phyloP scores from a whole-genome alignment of 1,140 invertebrate genomes.

The Ceratina calcarata region DNA sequence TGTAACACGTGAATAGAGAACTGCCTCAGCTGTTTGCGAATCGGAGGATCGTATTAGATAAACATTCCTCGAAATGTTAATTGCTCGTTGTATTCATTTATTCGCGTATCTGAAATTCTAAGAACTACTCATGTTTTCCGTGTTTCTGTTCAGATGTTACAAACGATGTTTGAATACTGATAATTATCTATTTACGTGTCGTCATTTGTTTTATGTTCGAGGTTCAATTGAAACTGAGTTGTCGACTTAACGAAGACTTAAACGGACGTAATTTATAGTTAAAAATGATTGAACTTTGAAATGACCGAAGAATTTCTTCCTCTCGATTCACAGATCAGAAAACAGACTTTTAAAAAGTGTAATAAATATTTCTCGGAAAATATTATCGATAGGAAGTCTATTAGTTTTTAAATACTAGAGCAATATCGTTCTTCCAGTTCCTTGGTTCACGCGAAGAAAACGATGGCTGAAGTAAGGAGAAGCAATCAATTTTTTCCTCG shows the following conservation, averaged over 20 bases:
- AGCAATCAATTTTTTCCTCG: background rate
- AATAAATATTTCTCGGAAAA: background rate
- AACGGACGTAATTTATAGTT: too few relatives aligned
- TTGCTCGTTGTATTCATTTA: background rate
- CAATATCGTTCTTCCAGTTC: background rate
- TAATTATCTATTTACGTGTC: too few relatives aligned
- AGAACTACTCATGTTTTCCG: too few relatives aligned
- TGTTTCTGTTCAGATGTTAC: too few relatives aligned
- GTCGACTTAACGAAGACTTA: too few relatives aligned
- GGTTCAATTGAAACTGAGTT: too few relatives aligned
- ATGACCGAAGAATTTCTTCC: background rate
- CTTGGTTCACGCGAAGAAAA: too few relatives aligned
- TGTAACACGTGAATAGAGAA: too few relatives aligned
- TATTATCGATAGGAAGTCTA: background rate
- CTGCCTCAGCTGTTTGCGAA: too few relatives aligned
- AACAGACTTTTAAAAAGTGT: background rate
- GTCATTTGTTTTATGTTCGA: too few relatives aligned
- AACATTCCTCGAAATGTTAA: background rate
- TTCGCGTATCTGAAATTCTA: too few relatives aligned
- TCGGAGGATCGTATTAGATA: background rate
- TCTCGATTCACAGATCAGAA: background rate
- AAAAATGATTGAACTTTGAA: background rate
- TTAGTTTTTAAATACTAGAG: conserved; percentile 1
- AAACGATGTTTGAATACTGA: too few relatives aligned
- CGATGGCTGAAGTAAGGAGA: background rate